Base-by-base conservation (phyloP, 2,888 invertebrate species). In the Neuroscelio doddi region DNA sequence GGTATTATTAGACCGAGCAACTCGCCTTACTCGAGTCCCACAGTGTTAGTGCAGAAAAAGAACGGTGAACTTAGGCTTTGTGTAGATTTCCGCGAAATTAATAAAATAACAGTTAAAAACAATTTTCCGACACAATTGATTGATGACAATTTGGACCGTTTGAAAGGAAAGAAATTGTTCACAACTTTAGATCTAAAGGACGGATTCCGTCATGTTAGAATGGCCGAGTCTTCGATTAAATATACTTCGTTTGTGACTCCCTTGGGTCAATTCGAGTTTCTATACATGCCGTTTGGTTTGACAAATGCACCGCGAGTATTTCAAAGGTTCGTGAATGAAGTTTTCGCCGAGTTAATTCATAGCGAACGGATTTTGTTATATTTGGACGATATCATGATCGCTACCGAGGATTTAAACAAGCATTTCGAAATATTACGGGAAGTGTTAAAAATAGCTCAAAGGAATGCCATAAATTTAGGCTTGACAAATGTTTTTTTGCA, bases 261-360 rank as follows among this genome's bases (percentile, higher is more conserved):
- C 0, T 4, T 58, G 0, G 53, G 63, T 0, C 51, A 45, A 7
- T 50, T 10, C n/a, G 52, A 63, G 14, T 61, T 10, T 14, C 16
- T 61, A 1, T 15, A 24, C 1, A 45, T 29, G 24, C 53, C 53
- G 1, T 63, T 63, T 8, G 57, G 50, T 0, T 21, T 56, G 27
- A 39, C 51, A 0, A 51, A 63, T 12, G 62, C 51, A 9, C 56
- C 56, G 8, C 36, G 50, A 3, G 45, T 30, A n/a, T 56, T 56
- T 27, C 49, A 47, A 15, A n/a, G 49, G 2, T 27, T 26, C 16
- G 10, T 44, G 1, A 24, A 3, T 3, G 16, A n/a, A 3, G 12
- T 44, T 44, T 44, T 44, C 10, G 12, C 14, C 4, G 14, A 14
- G 14, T 9, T 39, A 2, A 46, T 46, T 10, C 3, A 44, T 0